phyloP scores from a whole-genome alignment of 2,113 vertebrate species.

The Psilopogon haemacephalus region DNA sequence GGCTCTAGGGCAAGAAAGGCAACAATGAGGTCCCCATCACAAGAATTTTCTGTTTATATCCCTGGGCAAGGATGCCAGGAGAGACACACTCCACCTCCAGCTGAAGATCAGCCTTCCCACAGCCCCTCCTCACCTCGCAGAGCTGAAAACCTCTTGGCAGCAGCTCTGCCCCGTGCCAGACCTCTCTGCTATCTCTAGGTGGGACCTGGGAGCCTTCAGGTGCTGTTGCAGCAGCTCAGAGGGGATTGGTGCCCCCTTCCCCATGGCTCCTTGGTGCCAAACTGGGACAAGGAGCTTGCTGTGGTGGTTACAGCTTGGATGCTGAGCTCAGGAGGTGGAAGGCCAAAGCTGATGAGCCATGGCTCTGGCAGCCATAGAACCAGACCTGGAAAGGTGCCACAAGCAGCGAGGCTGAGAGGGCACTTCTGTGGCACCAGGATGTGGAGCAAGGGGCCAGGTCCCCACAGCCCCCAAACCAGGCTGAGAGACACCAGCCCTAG shows the following conservation, averaged over 20 bases:
- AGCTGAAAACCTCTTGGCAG: neutral
- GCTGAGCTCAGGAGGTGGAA: neutral
- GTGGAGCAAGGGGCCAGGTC: neutral
- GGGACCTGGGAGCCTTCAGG: neutral
- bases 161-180: fast-evolving
- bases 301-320: fast-evolving
- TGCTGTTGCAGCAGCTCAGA: fast-evolving
- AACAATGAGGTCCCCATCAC: neutral
- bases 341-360: neutral
- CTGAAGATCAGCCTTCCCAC: neutral
- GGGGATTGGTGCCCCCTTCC: neutral
- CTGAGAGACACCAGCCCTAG: neutral
- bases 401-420: neutral
- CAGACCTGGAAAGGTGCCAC: neutral
- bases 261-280: fast-evolving
- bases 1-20: neutral
- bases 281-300: fast-evolving
- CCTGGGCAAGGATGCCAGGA: neutral
- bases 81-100: fast-evolving
- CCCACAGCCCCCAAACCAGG: neutral
- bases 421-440: no score
- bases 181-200: neutral
- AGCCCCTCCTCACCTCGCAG: neutral
- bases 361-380: neutral
- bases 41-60: neutral